Conservation (phyloP, 2,113 vertebrate genomes). For the Lasiurus borealis region DNA sequence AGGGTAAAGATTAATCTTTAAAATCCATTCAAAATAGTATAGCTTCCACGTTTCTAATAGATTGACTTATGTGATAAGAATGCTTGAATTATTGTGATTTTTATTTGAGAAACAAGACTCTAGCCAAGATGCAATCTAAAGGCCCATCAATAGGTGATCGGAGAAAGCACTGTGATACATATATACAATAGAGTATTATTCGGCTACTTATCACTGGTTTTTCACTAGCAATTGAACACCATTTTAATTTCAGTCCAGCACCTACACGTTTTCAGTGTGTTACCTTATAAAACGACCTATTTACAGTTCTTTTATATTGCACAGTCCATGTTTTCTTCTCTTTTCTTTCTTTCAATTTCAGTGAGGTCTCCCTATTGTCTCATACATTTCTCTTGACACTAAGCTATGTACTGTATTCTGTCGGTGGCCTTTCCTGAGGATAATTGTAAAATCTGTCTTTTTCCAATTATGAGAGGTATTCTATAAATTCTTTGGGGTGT, state of each 20-base stretch:
- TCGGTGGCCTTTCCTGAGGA: slow-evolving; percentile 61
- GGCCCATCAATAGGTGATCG: background rate
- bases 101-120: background rate
- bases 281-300: rapidly evolving
- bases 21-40: background rate
- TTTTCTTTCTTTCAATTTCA: slow-evolving; percentile 20
- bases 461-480: slow-evolving; percentile 82
- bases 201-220: background rate
- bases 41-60: background rate
- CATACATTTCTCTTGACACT: slow-evolving; percentile 65
- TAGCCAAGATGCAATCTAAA: background rate
- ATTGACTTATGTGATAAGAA: background rate
- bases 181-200: background rate
- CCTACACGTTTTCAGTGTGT: background rate
- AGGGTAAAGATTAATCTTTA: background rate
- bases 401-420: slow-evolving; percentile 72
- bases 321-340: background rate
- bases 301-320: background rate
- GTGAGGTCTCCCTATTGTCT: background rate
- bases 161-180: background rate
- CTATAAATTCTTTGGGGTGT: slow-evolving; percentile 76
- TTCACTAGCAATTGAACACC: background rate
- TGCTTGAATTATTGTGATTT: background rate
- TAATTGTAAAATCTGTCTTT: slow-evolving; percentile 82
- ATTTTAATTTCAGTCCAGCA: background rate